phyloP scores from a whole-genome alignment of 2,888 invertebrate species.

The Agrochola litura region DNA sequence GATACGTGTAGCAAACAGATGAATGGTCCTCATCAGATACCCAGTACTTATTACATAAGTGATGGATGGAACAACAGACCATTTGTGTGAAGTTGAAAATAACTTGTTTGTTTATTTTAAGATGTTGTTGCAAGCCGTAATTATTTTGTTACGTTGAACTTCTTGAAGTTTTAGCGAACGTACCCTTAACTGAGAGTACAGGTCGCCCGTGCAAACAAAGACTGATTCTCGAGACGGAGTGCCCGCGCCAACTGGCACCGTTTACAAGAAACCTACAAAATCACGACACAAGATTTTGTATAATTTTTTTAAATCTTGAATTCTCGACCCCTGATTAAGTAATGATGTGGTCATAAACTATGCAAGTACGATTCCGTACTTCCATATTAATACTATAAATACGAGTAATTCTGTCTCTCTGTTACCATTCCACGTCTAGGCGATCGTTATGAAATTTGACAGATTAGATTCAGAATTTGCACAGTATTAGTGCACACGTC shows the following conservation, averaged over 20 bases:
- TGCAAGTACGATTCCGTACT: neutral
- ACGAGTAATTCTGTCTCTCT: neutral
- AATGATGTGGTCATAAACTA: neutral
- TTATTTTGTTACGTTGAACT: slow-evolving; percentile 5
- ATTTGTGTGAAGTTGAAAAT: slow-evolving; percentile 5
- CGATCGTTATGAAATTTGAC: neutral
- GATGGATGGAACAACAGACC: neutral
- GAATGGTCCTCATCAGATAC: neutral
- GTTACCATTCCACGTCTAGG: neutral
- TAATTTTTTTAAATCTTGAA: neutral
- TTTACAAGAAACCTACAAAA: neutral
- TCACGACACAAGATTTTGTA: neutral
- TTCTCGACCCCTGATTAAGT: neutral
- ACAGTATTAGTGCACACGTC: neutral
- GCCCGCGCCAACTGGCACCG: no score
- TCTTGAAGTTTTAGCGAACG: neutral
- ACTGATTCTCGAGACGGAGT: neutral
- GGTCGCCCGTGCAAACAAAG: neutral
- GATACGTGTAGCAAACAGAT: neutral
- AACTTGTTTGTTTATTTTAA: neutral
- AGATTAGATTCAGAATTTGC: no score
- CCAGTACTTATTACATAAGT: neutral
- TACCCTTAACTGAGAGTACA: neutral
- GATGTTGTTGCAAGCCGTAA: neutral
- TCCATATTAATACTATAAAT: neutral